These are phyloP conservation scores for Riparia riparia DNA, from an alignment of 2,113 vertebrate genomes.

Conservation along the genomic window DNA sequence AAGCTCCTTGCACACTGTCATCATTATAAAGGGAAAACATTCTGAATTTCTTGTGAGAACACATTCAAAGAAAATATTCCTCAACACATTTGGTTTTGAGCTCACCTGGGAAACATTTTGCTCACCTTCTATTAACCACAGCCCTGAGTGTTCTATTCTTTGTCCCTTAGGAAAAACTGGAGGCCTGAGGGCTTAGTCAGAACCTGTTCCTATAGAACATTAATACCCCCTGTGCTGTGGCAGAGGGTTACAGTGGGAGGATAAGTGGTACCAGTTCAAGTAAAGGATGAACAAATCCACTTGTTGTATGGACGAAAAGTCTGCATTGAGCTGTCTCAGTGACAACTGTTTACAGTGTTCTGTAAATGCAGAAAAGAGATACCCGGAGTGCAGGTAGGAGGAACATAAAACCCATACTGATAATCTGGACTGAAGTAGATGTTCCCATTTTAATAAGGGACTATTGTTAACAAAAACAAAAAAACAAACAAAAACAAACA, in stretches of 20 bases:
- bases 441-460: not conserved
- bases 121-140: not conserved
- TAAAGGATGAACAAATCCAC: not conserved
- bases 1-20: not conserved
- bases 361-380: not conserved
- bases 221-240: not conserved
- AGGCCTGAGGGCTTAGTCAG: not conserved
- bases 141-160: not conserved
- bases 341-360: not conserved
- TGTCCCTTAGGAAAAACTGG: not conserved
- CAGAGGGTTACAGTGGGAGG: not conserved
- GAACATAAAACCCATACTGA: not conserved
- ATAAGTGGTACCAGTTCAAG: not conserved
- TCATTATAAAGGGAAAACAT: not conserved
- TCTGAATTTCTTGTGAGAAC: not conserved
- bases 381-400: not conserved
- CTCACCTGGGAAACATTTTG: not conserved
- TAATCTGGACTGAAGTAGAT: not conserved
- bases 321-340: not conserved
- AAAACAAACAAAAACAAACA: not conserved
- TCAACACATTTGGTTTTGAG: not conserved
- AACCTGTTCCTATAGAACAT: not conserved
- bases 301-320: not conserved
- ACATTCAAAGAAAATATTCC: not conserved
- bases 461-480: not conserved